Percentiles rank a stretch among this genome's conserved stretches.
Conservation (phyloP, 1,140 invertebrate species). For the Ceratosolen solmsi region DNA sequence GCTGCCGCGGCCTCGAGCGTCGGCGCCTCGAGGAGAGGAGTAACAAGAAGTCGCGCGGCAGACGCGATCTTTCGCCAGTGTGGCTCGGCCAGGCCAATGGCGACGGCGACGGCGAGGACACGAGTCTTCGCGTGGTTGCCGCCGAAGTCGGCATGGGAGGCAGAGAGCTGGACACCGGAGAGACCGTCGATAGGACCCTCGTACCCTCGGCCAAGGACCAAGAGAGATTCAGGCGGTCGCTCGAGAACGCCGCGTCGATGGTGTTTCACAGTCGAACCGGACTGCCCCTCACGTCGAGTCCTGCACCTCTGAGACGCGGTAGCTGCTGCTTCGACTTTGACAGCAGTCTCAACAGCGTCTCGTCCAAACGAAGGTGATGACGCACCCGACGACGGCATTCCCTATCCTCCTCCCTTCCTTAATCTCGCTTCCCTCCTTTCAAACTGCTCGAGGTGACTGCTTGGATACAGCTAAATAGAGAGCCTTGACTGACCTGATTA, state of each 20-base stretch:
- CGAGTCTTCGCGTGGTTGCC: constrained; percentile 24
- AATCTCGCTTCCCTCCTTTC: not conserved
- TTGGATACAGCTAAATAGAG: not conserved
- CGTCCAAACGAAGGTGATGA: constrained; percentile 85
- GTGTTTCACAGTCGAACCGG: constrained; percentile 89
- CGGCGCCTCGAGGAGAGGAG: not conserved
- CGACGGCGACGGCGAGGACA: not conserved
- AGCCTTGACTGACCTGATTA: not conserved
- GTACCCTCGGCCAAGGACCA: constrained; percentile 82
- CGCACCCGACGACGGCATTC: not conserved
- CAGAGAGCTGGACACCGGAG: constrained; percentile 27
- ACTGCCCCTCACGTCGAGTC: constrained; percentile 89
- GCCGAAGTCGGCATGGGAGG: not conserved
- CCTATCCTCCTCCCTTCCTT: not conserved
- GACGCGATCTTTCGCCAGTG: constrained; percentile 5
- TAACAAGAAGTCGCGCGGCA: constrained; percentile 41
- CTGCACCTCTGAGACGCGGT: constrained; percentile 85
- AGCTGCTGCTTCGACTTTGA: constrained; percentile 90
- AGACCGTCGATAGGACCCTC: constrained; percentile 61
- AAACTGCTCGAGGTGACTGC: not conserved
- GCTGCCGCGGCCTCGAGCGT: not conserved
- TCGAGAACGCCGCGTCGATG: constrained; percentile 87
- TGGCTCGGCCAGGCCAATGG: constrained; percentile 18
- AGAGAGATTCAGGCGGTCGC: constrained; percentile 82
- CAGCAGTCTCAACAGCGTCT: constrained; percentile 84